Percentiles rank a stretch among this genome's conserved stretches.
phyloP scores from a whole-genome alignment of 2,888 invertebrate species.

The Brassicogethes aeneus region DNA sequence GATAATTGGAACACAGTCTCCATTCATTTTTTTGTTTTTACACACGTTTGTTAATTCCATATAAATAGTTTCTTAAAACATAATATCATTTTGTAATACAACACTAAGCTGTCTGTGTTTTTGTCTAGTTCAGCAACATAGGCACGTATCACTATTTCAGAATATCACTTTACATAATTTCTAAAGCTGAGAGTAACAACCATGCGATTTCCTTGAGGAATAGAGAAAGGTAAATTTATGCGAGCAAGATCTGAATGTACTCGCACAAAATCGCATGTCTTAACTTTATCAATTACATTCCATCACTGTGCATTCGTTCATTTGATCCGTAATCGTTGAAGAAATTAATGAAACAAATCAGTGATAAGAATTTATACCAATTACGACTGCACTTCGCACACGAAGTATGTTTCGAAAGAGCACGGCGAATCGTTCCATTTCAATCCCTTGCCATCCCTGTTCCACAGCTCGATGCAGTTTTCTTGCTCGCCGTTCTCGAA shows the following conservation, averaged over 20 bases:
- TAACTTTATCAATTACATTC: too few relatives aligned
- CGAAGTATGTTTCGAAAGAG: conserved; percentile 86
- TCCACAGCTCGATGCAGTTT: conserved; percentile 85
- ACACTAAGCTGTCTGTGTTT: conserved; percentile 1
- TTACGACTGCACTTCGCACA: conserved; percentile 65
- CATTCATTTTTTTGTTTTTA: neutral
- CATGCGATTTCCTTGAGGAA: too few relatives aligned
- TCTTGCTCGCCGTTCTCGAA: conserved; percentile 91
- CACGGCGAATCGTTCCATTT: conserved; percentile 94
- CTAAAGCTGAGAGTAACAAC: neutral
- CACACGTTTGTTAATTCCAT: neutral
- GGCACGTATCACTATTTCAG: neutral
- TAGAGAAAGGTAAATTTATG: too few relatives aligned
- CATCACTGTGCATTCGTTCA: neutral
- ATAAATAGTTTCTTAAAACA: neutral
- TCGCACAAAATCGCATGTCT: too few relatives aligned
- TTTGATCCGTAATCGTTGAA: too few relatives aligned
- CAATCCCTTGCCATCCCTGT: conserved; percentile 82
- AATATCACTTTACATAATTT: conserved; percentile 1
- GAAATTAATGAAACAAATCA: conserved; percentile 2
- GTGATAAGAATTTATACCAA: too few relatives aligned
- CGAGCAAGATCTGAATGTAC: too few relatives aligned
- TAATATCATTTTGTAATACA: neutral
- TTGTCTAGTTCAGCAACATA: neutral
- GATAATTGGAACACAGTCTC: neutral